Base-by-base conservation (phyloP, 1,140 invertebrate species). In the Danaus melanippus region DNA sequence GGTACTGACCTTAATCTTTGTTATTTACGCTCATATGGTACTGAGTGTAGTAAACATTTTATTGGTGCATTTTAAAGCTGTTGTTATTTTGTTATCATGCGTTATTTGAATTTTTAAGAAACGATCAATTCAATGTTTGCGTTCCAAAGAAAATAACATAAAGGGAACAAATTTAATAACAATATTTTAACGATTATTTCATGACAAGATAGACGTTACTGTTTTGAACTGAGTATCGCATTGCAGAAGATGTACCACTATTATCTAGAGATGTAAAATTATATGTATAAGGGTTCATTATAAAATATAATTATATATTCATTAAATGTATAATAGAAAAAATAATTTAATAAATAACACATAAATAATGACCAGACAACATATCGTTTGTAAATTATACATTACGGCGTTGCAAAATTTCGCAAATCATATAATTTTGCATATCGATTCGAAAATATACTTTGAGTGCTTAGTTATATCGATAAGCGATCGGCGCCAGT, bases 1-100 rank as follows among this genome's bases (percentile, higher is more conserved):
- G 76, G 72, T 79, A 81, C 78, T 84, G 75, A 81, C 80, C 78
- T 76, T 81, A 84, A 79, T 81, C 76, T 79, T 75, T 67, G 67
- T 66, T 81, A 79, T 84, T 76, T 79, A 81, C 76, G 67, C 69
- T 72, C 71, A 76, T 76, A 75, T 66, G 69, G 71, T 79, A 66
- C 69, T 69, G 56, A 72, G 57, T 76, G 69, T 73, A 69, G 76
- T 84, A 74, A 46, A 57, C 21, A 32, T 32, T 32, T 32, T 32
- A 32, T 32, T 32, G 21, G 21, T 32, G 6, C 2, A 32, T 32
- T 32, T 32, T 32, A 32, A 32, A 32, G 21, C 21, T 32, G 21
- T 32, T 32, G 21, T 32, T 32, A 32, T 32, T 32, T 32, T 32
- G 21, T 32, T 32, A 32, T 32, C 21, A 32, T 32, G 6, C 21